A percentile compares a stretch with the other conserved stretches of the same genome.
Evolutionary conservation across 2,888 invertebrate genomes (phyloP).

Genomic region (Lithophane ornitopus): DNA sequence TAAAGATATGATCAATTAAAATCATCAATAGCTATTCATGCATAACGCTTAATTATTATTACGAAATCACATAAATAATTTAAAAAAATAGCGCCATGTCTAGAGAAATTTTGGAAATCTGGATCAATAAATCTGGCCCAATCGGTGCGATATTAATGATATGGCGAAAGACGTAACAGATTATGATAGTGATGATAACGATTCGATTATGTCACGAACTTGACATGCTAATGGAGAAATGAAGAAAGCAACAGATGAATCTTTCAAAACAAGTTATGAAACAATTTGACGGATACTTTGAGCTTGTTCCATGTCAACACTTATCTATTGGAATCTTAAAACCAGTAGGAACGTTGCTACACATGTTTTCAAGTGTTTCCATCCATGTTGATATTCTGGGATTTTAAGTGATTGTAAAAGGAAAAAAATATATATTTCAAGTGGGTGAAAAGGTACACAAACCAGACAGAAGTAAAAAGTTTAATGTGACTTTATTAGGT

Average conservation of each 20-base stretch:
- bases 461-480: neutral
- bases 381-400: slow-evolving; percentile 32
- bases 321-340: slow-evolving; percentile 58
- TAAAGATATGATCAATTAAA: slow-evolving; percentile 24
- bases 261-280: slow-evolving; percentile 29
- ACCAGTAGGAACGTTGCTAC: slow-evolving; percentile 44
- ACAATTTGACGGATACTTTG: slow-evolving; percentile 28
- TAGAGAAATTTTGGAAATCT: slow-evolving; percentile 55
- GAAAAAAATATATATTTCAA: slow-evolving; percentile 12
- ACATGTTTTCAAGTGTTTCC: slow-evolving; percentile 55
- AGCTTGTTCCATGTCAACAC: slow-evolving; percentile 34
- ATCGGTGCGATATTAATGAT: slow-evolving; percentile 35
- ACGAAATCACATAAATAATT: slow-evolving; percentile 32
- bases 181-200: slow-evolving; percentile 24
- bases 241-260: slow-evolving; percentile 38
- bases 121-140: slow-evolving; percentile 47
- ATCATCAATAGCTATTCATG: neutral
- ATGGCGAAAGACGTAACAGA: slow-evolving; percentile 29
- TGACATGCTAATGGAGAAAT: slow-evolving; percentile 52
- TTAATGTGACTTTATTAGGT: neutral
- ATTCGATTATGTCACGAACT: slow-evolving; percentile 45
- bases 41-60: slow-evolving; percentile 11
- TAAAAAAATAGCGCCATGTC: neutral
- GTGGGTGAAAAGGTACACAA: slow-evolving; percentile 1
- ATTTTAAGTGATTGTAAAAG: slow-evolving; percentile 21